Evolutionary conservation across 2,113 vertebrate genomes (phyloP), one percentile per base, ranked within the genome.

Genomic region (Sprattus sprattus): DNA sequence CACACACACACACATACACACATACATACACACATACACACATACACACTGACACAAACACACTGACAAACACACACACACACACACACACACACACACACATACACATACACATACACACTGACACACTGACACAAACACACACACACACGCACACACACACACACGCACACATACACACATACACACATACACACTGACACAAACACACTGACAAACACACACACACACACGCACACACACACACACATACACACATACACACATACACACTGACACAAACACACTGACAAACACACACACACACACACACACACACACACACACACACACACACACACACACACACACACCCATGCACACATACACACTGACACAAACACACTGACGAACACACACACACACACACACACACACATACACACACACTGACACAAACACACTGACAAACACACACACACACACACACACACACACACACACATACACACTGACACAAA

Each of bases 71-170:
- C 18, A 64, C 57, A 22, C 57, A 22, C n/a, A 22, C 57, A 64
- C 57, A 64, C 57, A 64, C 57, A 64, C 57, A 64, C 57, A 64
- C 57, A 64, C n/a, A n/a, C n/a, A n/a, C n/a, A n/a, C n/a, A n/a
- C n/a, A n/a, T n/a, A n/a, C n/a, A n/a, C n/a, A n/a, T n/a, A n/a
- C 18, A 64, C 57, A 22, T 20, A 64, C 20, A 4, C 57, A 22
- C 57, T n/a, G n/a, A 57, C 57, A 20, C 57, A 7, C 57, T n/a
- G n/a, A 20, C 57, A n/a, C 57, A 64, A 20, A 64, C 18, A 64
- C 57, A 64, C 20, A 20, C 20, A 64, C 60, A 64, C n/a, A 64
- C n/a, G 25, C 60, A 64, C 60, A 64, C 60, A 64, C 20, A 25
- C 64, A 71, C 28, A 71, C 64, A 71, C 64, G 32, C 64, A 71